Base-by-base conservation (phyloP, 2,888 invertebrate species). In the Scrobipalpa costella region DNA sequence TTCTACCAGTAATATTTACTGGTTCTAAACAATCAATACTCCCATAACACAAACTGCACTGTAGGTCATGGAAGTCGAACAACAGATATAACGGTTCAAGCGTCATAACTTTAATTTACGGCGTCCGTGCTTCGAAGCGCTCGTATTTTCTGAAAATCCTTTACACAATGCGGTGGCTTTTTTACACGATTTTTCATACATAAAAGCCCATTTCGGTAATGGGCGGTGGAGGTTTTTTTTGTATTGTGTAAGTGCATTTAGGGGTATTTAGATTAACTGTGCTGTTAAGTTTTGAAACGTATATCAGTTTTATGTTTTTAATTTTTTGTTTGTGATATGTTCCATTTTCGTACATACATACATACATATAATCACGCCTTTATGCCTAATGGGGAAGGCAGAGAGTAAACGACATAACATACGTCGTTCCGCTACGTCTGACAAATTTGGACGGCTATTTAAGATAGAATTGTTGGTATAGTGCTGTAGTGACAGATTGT, bases 1-100 rank as follows among this genome's bases (percentile, higher is more conserved):
- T 27, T 27, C 27, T 2, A 27, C 27, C 27, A 27, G 27, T 5
- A 3, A 27, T 27, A 27, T 27, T 27, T 27, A 44, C 44, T 3
- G 1, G 1, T 6, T 7, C 5, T 44, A 15, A 9, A 44, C 15
- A 9, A 15, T 15, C 5, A 44, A 5, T 44, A 44, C 1, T 15
- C 44, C 5, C 3, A 44, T 44, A 44, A 44, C n/a, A n/a, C 44
- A 5, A 44, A 44, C 44, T 44, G 44, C 44, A 44, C n/a, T 15
- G 44, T 15, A 44, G 44, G 44, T 44, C 44, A 44, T 44, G 44
- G 44, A 44, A 44, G 44, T 44, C 44, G 44, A 44, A 44, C 44
- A 44, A 2, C 44, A 44, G 44, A 44, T 44, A 44, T 44, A 15
- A 15, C n/a, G n/a, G 44, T n/a, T 44, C 15, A 15, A 44, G 15